phyloP scores from a whole-genome alignment of 2,113 vertebrate species.

The Menura novaehollandiae region DNA sequence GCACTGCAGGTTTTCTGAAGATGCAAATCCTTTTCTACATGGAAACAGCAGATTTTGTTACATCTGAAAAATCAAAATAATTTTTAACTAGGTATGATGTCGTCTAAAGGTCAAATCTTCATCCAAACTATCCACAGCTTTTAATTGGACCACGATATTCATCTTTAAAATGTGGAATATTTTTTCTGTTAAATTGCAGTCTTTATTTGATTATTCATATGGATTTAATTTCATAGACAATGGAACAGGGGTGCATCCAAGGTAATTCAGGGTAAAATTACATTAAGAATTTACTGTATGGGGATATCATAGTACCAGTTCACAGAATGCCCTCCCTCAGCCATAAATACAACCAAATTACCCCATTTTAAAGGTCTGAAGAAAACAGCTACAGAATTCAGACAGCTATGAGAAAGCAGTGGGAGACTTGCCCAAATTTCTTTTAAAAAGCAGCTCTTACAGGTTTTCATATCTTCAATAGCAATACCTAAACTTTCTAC shows the following conservation, averaged over 20 bases:
- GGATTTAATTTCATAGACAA: neutral
- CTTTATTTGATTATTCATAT: neutral
- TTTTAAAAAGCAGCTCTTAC: accelerated
- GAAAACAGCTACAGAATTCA: neutral
- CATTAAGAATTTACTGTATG: neutral
- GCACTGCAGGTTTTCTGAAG: neutral
- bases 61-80: neutral
- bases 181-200: neutral
- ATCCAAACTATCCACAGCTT: neutral
- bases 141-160: neutral
- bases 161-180: neutral
- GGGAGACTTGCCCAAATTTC: neutral
- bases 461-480: neutral
- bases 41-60: neutral
- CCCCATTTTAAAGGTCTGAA: neutral
- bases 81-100: neutral
- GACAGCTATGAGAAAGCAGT: neutral
- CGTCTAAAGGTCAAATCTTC: neutral
- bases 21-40: neutral
- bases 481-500: neutral
- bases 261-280: neutral
- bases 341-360: neutral
- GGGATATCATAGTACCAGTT: neutral
- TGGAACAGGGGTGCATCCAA: accelerated
- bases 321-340: neutral